Evolutionary conservation across 2,797 vertebrate genomes (phyloP).

Genomic region (Diceros bicornis): DNA sequence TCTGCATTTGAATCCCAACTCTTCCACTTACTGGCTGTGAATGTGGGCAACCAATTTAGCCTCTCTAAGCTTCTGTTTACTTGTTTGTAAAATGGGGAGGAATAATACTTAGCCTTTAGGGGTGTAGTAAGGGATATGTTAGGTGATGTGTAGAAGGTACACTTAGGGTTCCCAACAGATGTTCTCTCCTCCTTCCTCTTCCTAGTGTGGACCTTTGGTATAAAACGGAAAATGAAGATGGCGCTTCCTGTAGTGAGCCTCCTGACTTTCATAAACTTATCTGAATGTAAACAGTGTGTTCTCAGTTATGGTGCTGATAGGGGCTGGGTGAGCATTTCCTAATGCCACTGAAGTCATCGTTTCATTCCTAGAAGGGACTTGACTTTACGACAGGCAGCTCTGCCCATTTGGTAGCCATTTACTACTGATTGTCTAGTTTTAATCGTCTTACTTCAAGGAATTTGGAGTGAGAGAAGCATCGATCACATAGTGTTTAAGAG

Average conservation of each 20-base stretch:
- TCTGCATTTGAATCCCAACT: neutral
- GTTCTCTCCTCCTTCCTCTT: neutral
- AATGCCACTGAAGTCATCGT: neutral
- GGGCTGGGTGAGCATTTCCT: neutral
- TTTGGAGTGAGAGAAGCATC: neutral
- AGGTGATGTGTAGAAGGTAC: neutral
- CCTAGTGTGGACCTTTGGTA: neutral
- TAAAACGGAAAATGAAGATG: neutral
- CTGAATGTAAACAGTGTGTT: no score
- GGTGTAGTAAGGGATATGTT: neutral
- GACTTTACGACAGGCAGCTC: neutral
- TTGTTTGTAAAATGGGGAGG: neutral
- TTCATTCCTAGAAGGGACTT: neutral
- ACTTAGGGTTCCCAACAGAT: no score
- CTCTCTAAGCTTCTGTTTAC: constrained; percentile 22
- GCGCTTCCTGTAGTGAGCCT: neutral
- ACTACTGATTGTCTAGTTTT: neutral
- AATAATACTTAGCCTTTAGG: neutral
- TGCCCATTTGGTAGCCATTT: neutral
- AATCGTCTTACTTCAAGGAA: neutral
- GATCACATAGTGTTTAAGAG: neutral
- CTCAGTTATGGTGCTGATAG: neutral
- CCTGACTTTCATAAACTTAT: rapidly evolving
- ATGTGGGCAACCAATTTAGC: neutral
- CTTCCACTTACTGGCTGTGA: neutral